These are phyloP conservation scores for Heterohyrax brucei DNA, from an alignment of 2,797 vertebrate genomes.

Conservation along the genomic window DNA sequence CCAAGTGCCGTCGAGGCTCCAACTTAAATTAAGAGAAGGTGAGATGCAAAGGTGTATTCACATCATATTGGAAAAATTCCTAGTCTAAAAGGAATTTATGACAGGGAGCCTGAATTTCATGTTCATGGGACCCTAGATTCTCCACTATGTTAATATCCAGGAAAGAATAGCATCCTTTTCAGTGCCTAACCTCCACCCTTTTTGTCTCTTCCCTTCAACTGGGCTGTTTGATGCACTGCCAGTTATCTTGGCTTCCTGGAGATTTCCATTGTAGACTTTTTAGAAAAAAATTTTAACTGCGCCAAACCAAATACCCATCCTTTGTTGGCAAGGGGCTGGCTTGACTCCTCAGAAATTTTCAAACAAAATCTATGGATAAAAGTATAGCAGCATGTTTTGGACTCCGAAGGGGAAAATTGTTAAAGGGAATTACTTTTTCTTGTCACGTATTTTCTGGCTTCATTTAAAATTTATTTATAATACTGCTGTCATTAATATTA, in stretches of 20 bases:
- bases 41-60: slow-evolving; percentile 30
- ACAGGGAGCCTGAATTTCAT: slow-evolving; percentile 69
- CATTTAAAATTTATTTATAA: slow-evolving; percentile 82
- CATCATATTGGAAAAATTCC: slow-evolving; percentile 53
- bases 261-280: slow-evolving; percentile 71
- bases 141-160: slow-evolving; percentile 36
- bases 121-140: slow-evolving; percentile 12
- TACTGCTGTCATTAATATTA: slow-evolving; percentile 81
- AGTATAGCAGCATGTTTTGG: slow-evolving; percentile 64
- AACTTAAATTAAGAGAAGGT: slow-evolving; percentile 47
- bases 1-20: no score
- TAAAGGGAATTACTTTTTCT: slow-evolving; percentile 48
- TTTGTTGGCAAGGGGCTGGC: slow-evolving; percentile 68
- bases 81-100: slow-evolving; percentile 48
- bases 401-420: slow-evolving; percentile 52
- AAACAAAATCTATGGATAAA: slow-evolving; percentile 72
- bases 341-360: slow-evolving; percentile 75
- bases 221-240: slow-evolving; percentile 64
- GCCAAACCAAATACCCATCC: slow-evolving; percentile 68
- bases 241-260: slow-evolving; percentile 72
- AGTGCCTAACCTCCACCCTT: slow-evolving; percentile 23
- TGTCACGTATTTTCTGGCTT: slow-evolving; percentile 78
- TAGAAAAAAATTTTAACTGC: slow-evolving; percentile 73
- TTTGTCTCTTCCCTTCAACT: slow-evolving; percentile 70
- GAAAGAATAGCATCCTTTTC: slow-evolving; percentile 61